These are phyloP conservation scores for Ips typographus DNA, from an alignment of 1,140 invertebrate species.

Conservation along the genomic window DNA sequence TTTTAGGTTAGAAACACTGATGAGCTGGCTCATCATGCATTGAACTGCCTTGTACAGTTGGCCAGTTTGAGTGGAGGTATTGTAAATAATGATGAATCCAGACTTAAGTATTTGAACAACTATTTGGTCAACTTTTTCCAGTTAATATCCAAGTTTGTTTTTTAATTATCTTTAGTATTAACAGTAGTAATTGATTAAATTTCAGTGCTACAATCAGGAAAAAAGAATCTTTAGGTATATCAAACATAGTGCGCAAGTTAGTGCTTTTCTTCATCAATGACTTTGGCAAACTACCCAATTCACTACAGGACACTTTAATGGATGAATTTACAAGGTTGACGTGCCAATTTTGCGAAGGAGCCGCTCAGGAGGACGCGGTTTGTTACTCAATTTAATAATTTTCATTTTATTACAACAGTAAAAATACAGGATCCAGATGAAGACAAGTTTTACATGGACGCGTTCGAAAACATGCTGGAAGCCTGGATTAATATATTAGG, in stretches of 20 bases:
- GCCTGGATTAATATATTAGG: constrained; percentile 72
- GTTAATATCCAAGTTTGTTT: constrained; percentile 58
- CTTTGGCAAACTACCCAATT: constrained; percentile 53
- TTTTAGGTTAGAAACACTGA: constrained; percentile 60
- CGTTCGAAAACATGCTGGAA: constrained; percentile 78
- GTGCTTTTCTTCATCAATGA: constrained; percentile 65
- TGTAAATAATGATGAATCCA: constrained; percentile 60
- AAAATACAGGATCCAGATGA: constrained; percentile 56
- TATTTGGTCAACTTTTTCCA: constrained; percentile 72
- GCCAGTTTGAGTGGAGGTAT: constrained; percentile 74
- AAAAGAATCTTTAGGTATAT: constrained; percentile 65
- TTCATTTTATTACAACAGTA: constrained; percentile 1
- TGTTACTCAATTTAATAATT: constrained; percentile 32
- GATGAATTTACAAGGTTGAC: constrained; percentile 72
- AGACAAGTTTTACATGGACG: constrained; percentile 73
- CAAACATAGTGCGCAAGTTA: constrained; percentile 66
- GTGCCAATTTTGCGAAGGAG: constrained; percentile 71
- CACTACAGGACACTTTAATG: constrained; percentile 54
- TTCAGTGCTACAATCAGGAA: constrained; percentile 62
- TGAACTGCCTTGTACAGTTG: constrained; percentile 80
- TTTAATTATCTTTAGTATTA: constrained; percentile 6
- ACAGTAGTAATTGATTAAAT: constrained; percentile 10
- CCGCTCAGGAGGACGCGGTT: constrained; percentile 75
- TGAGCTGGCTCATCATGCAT: constrained; percentile 71
- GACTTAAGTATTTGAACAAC: constrained; percentile 68